Evolutionary conservation across 37 sponge, comb jelly and placozoan species (phyloP), one percentile per base, ranked within the genome.

Genomic region (Ianthella basta): DNA sequence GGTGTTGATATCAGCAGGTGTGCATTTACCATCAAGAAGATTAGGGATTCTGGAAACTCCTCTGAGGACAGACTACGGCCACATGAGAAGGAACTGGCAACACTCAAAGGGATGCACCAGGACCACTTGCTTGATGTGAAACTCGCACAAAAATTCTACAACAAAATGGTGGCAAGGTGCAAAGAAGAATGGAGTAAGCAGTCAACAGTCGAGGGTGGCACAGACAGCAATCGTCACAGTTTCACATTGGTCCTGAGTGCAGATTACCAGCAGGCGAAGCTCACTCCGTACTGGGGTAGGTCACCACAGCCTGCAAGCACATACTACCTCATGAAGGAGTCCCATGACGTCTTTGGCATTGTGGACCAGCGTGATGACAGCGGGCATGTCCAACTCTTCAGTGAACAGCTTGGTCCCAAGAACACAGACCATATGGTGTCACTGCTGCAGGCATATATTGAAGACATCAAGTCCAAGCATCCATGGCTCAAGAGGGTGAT

Each of bases 351-450:
- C 0, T 88, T 87, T 70, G 88, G 88, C 16, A 87, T 87, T 61
- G 83, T 88, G 20, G 83, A 88, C 30, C 88, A 88, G 30, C 24
- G 78, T 10, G 63, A 72, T 36, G 68, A 83, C 53, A 77, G 37
- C 0, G 24, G 36, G 2, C 54, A 36, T 0, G 50, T 80, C 13
- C 74, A 60, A 39, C 23, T 88, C 54, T 88, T 88, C 41, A 67
- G 82, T 36, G 83, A 88, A 54, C 36, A 32, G 19, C 27, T 87
- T 24, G 81, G 82, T 54, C 88, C 88, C 27, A 87, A 87, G 60
- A 83, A 88, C 54, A 83, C 88, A 14, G 88, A 88, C 63, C 88
- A 88, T 50, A 88, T 83, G 29, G n/a, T 88, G 3, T 78, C 83
- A 29, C 34, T 86, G 0, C 27, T 83, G 79, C 53, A 32, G 16